Percentiles rank a stretch among this genome's conserved stretches.
These are phyloP conservation scores for Malacoraja senta DNA, from an alignment of 2,797 vertebrate genomes.

Conservation along the genomic window DNA sequence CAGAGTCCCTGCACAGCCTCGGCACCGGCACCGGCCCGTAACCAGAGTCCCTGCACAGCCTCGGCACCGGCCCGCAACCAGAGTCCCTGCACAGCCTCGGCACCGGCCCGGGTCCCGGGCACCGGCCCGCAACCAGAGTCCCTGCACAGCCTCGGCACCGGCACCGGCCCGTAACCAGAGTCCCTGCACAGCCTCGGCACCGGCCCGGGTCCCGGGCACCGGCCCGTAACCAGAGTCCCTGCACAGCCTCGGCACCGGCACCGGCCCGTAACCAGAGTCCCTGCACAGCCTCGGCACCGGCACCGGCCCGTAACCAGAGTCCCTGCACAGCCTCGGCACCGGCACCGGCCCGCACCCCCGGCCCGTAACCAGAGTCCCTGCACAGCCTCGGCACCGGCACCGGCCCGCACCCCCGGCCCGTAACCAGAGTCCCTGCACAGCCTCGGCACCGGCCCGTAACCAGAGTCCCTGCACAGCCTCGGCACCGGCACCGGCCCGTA, in stretches of 20 bases:
- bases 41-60: neutral
- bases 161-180: neutral
- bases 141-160: neutral
- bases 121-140: no score
- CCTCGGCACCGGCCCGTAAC: neutral
- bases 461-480: no score
- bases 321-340: no score
- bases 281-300: no score
- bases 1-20: neutral
- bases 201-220: accelerated
- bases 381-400: no score
- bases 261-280: neutral
- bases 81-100: neutral
- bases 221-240: no score
- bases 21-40: neutral
- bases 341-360: neutral
- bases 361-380: slow-evolving; percentile 14
- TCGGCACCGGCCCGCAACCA: neutral
- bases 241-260: neutral
- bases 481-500: neutral
- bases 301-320: no score
- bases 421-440: neutral
- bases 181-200: no score
- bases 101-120: neutral
- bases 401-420: no score